A percentile compares a stretch with the other conserved stretches of the same genome.
Conservation (phyloP, 2,113 vertebrate genomes). For the human (Homo sapiens) region DNA sequence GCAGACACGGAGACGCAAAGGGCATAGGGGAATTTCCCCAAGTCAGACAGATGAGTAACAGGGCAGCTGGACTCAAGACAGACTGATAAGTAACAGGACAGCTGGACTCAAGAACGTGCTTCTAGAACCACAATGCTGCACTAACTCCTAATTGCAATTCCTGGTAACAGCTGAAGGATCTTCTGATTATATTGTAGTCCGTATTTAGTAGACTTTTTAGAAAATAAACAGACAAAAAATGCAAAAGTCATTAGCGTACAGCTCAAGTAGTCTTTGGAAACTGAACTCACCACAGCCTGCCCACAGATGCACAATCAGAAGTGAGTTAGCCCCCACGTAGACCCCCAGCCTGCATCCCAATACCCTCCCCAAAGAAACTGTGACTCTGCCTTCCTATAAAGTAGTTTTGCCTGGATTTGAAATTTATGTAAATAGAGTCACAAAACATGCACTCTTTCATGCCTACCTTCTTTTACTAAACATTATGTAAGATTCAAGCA, state of each 20-base stretch:
- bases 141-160: background rate
- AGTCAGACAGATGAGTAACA: background rate
- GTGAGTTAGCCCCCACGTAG: background rate
- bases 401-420: background rate
- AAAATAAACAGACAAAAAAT: background rate
- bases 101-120: background rate
- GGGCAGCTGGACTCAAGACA: too few species aligned
- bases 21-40: background rate
- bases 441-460: background rate
- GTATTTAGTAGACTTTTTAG: background rate
- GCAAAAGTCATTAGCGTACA: background rate
- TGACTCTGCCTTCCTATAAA: background rate
- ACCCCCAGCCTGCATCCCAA: background rate
- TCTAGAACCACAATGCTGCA: background rate
- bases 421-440: background rate
- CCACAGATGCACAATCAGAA: background rate
- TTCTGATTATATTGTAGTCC: background rate
- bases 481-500: background rate
- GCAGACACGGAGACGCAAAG: background rate
- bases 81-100: too few species aligned
- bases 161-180: background rate
- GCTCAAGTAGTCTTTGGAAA: background rate
- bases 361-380: background rate
- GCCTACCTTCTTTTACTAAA: background rate
- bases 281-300: background rate